Conservation (phyloP, 1,140 invertebrate genomes). For the Drosophila navojoa region DNA sequence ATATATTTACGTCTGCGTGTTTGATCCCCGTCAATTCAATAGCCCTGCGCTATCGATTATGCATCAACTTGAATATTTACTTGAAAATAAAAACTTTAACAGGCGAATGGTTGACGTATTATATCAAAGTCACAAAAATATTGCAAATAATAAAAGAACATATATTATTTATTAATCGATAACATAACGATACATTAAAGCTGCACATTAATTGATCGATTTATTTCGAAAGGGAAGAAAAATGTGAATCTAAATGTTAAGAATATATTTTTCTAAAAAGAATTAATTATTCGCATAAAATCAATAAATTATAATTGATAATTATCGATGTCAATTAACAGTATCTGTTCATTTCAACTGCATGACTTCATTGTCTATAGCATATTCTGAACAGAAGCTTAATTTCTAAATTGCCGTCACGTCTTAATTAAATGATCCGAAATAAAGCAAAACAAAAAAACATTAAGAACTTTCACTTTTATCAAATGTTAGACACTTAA, state of each 20-base stretch:
- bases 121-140: no score
- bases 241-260: no score
- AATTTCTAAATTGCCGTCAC: neutral
- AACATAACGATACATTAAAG: no score
- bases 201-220: no score
- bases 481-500: constrained; percentile 1
- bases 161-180: neutral
- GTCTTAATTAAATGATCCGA: neutral
- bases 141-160: neutral
- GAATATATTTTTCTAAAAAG: no score
- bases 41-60: neutral
- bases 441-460: neutral
- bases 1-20: no score
- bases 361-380: neutral
- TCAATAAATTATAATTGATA: neutral
- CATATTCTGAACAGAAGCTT: no score
- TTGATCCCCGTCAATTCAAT: neutral
- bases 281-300: neutral
- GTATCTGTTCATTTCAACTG: neutral
- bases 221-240: no score
- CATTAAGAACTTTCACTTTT: constrained; percentile 39
- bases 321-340: neutral
- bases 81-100: no score
- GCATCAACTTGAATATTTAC: neutral
- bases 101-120: neutral